Conservation (phyloP, 2,113 vertebrate genomes). For the Caloenas nicobarica region DNA sequence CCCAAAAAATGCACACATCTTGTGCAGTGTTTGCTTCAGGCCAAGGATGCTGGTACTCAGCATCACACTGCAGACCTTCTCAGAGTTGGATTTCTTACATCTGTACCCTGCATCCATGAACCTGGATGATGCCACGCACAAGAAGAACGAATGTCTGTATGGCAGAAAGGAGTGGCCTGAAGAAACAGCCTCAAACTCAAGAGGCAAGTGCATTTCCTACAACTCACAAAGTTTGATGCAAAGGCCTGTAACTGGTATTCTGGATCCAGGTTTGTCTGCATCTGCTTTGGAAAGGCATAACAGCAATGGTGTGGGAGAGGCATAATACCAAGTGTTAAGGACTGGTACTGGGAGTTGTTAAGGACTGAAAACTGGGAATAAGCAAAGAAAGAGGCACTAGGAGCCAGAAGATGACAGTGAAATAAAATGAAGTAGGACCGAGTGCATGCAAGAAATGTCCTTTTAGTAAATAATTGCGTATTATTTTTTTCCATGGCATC, state of each 20-base stretch:
- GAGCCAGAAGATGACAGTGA: not conserved
- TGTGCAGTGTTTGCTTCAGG: not conserved
- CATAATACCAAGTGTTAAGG: not conserved
- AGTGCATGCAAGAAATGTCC: rapidly evolving
- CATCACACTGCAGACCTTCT: not conserved
- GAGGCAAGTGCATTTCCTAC: not conserved
- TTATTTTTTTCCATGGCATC: not conserved
- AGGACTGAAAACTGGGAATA: not conserved
- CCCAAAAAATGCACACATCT: not conserved
- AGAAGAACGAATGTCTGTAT: not conserved
- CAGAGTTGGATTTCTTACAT: not conserved
- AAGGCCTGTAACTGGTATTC: not conserved
- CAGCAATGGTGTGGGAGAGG: not conserved
- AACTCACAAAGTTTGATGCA: not conserved
- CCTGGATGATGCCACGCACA: rapidly evolving
- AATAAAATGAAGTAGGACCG: not conserved
- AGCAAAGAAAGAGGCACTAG: not conserved
- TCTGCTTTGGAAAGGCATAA: not conserved
- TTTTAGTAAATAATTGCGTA: not conserved
- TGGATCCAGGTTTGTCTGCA: not conserved
- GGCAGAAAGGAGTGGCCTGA: not conserved
- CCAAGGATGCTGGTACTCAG: not conserved
- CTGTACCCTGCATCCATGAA: not conserved
- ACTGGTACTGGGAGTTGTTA: not conserved
- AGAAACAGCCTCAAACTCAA: not conserved